Conservation (phyloP, 2,113 vertebrate genomes). For the Rousettus leschenaultii region DNA sequence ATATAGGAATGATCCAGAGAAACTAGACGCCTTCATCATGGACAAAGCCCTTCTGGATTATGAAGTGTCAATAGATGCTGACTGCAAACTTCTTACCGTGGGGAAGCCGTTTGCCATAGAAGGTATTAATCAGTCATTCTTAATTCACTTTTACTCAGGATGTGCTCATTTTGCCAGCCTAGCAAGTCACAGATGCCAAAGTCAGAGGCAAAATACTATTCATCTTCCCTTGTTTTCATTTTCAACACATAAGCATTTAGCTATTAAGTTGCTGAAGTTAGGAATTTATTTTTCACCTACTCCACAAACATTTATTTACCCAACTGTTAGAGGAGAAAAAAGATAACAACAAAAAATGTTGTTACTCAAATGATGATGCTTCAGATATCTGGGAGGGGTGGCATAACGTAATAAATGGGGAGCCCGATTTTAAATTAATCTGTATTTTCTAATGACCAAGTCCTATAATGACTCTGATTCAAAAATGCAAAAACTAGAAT, state of each 20-base stretch:
- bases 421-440: neutral
- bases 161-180: constrained; percentile 18
- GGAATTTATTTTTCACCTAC: constrained; percentile 53
- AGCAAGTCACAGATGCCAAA: constrained; percentile 28
- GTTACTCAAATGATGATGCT: neutral
- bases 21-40: constrained; percentile 98
- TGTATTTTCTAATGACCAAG: neutral
- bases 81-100: constrained; percentile 96
- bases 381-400: neutral
- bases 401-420: neutral
- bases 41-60: constrained; percentile 99
- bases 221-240: constrained; percentile 50
- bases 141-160: neutral
- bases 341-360: no score
- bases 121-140: constrained; percentile 83
- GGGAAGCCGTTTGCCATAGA: constrained; percentile 99
- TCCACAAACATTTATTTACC: constrained; percentile 28
- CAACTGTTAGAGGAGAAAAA: neutral
- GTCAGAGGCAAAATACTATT: constrained; percentile 31
- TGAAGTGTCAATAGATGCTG: constrained; percentile 97
- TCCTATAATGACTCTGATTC: neutral
- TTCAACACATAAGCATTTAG: constrained; percentile 39
- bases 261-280: constrained; percentile 45
- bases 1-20: constrained; percentile 94
- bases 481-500: constrained; percentile 1